Base-by-base conservation (phyloP, 2,888 invertebrate species). In the Xestobium rufovillosum region DNA sequence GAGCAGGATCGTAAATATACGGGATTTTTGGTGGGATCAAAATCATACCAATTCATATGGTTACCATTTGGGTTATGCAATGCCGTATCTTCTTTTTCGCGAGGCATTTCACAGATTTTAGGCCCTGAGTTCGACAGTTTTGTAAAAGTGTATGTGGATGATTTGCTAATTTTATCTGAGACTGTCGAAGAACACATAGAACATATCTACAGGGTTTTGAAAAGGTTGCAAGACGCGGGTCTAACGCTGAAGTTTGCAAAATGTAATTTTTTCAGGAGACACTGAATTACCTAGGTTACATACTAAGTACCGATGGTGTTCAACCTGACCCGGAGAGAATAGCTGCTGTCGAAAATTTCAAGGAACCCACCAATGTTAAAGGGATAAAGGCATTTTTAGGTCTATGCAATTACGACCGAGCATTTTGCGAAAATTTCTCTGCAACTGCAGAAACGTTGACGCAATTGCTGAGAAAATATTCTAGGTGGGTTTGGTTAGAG, bases 231-330 rank as follows among this genome's bases (percentile, higher is more conserved):
- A 2, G 11, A 34, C 8, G 34, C 45, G 4, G 42, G 42, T 2
- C 36, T 52, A 25, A 51, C 48, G 4, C 13, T 51, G 1, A 46
- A 44, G 3, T 27, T 45, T 3, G 28, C 35, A 3, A 53, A 53
- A 42, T 51, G 41, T 9, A 13, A 38, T 9, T 52, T 55, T 36
- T 36, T 45, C 4, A 30, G 39, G 14, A 10, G 14, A 35, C 34
- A 23, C 27, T 38, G 4, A 14, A 26, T 3, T 52, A 51, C 30
- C 15, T 54, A 4, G 49, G 50, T 3, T 46, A 54, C 23, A 39
- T 50, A 3, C 29, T 54, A 1, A 38, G 37, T 1, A 3, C 29
- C 1, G 27, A 42, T 3, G 52, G 52, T 1, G 43, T 52, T 1
- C 10, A n/a, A 3, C 43, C 47, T 0, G 49, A 55, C 14, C 43